phyloP scores from a whole-genome alignment of 2,888 invertebrate species.

The Ophioninae sp. region DNA sequence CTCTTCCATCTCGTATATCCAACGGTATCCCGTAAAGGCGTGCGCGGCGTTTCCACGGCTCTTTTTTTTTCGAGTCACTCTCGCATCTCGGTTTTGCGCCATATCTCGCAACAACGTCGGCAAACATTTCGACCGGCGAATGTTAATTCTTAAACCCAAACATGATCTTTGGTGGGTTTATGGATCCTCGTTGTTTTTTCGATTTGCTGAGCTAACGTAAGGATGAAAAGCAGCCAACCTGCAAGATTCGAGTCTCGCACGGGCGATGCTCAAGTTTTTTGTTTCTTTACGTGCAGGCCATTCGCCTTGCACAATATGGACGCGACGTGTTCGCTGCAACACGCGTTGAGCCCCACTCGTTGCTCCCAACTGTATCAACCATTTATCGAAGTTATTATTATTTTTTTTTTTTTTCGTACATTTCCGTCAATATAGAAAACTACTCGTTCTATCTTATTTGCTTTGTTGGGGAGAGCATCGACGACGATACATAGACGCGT shows the following conservation, averaged over 20 bases:
- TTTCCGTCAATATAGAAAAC: conserved; percentile 17
- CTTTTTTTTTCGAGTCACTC: neutral
- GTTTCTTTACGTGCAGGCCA: conserved; percentile 55
- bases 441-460: conserved; percentile 1
- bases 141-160: neutral
- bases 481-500: conserved; percentile 6
- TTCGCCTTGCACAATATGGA: conserved; percentile 67
- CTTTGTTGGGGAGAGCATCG: neutral
- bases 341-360: conserved; percentile 61
- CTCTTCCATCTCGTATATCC: conserved; percentile 32
- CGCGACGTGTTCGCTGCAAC: conserved; percentile 60
- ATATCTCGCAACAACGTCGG: neutral
- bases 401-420: neutral
- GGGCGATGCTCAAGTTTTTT: conserved; percentile 51
- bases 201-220: neutral
- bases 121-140: neutral
- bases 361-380: neutral
- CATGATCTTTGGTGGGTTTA: neutral
- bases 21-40: conserved; percentile 8
- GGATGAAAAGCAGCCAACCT: conserved; percentile 21
- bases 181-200: neutral
- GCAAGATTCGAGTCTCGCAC: conserved; percentile 21
- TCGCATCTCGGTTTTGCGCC: conserved; percentile 41
- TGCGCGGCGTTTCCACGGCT: conserved; percentile 64
- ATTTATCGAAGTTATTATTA: conserved; percentile 2